A percentile compares a stretch with the other conserved stretches of the same genome.
These are phyloP conservation scores for Crypturellus tataupa DNA, from an alignment of 2,797 vertebrate genomes.

Conservation along the genomic window DNA sequence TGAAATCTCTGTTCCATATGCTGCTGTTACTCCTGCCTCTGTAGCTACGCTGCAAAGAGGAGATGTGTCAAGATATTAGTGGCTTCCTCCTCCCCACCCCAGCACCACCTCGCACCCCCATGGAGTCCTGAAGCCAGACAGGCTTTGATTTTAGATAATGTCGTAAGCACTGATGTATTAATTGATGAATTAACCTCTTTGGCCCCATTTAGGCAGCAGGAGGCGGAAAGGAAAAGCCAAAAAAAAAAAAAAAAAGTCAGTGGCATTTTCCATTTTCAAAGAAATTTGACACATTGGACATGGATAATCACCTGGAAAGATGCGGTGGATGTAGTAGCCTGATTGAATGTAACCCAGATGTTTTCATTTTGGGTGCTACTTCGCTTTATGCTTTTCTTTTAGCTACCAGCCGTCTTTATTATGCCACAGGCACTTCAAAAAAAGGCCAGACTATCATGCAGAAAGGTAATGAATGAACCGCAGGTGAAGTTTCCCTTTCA, in stretches of 20 bases:
- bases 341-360: not conserved
- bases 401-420: not conserved
- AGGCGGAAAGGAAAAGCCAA: not conserved
- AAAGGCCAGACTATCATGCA: not conserved
- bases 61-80: not conserved
- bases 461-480: not conserved
- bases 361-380: not conserved
- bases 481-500: not conserved
- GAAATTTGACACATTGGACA: not conserved
- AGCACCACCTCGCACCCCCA: not conserved
- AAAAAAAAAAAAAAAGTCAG: not conserved
- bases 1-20: not conserved
- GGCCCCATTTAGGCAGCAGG: not conserved
- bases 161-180: not conserved
- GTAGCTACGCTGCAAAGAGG: not conserved
- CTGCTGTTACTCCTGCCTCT: not conserved
- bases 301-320: not conserved
- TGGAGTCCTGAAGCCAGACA: not conserved
- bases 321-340: not conserved
- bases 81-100: not conserved
- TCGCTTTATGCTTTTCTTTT: not conserved
- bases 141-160: not conserved
- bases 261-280: not conserved
- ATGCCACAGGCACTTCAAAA: not conserved
- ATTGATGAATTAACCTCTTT: not conserved